Base-by-base conservation (phyloP, 1,140 invertebrate species). In the Zaprionus vittiger region DNA sequence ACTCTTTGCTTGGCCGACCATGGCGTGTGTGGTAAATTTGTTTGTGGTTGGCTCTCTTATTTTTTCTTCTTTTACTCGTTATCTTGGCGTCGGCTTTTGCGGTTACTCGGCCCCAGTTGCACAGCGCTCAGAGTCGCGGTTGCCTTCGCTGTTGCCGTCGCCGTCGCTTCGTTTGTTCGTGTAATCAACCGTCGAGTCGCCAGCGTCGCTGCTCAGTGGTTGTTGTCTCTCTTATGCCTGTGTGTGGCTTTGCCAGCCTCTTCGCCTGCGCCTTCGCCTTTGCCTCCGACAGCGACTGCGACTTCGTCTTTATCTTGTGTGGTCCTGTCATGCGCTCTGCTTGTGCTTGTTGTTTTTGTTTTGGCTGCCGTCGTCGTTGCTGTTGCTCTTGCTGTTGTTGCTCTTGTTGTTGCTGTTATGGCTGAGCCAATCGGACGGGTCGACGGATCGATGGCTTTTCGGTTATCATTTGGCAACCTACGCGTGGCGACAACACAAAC, bases 41-140 rank as follows among this genome's bases (percentile, higher is more conserved):
- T 70, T 79, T 79, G 70, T 68, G 54, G 54, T 74, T 73, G 54
- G 54, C 61, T 73, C 38, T 60, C 22, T 49, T 57, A 59, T 70
- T 57, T 65, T 52, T 61, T 55, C 59, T 56, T 73, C 73, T 80
- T 69, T 85, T 89, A 81, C 84, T 87, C 80, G 85, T 90, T 89
- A 89, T 89, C 84, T 89, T 84, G 85, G 84, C 84, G 84, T 89
- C 85, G 85, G 63, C 75, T 90, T 85, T 90, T 89, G 85, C 86
- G 85, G 85, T 90, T 85, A 71, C 61, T 54, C 68, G 34, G 31
- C 60, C 38, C 12, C 62, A 26, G 24, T 44, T 38, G 26, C 44
- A 44, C 22, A 66, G 31, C 9, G 31, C 68, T 12, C 65, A 20
- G 52, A 20, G 60, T 64, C 52, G 41, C 41, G n/a, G 41, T 17